phyloP scores from a whole-genome alignment of 2,888 invertebrate species.

The Lamellibrachia columna region DNA sequence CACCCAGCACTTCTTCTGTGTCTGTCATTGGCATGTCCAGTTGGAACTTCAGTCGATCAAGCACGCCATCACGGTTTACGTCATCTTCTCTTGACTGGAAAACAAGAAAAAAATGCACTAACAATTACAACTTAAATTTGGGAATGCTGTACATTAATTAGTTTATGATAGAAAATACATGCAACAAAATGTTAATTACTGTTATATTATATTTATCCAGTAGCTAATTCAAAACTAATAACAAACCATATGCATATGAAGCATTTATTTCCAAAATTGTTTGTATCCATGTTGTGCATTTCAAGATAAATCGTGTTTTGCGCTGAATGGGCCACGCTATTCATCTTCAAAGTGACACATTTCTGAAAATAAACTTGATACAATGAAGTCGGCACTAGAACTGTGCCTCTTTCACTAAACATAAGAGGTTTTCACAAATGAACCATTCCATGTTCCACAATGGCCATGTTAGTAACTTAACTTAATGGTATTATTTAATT shows the following conservation, averaged over 20 bases:
- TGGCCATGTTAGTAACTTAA: no score
- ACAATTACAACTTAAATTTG: not conserved
- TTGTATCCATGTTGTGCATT: no score
- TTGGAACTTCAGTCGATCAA: constrained; percentile 73
- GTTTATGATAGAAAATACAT: no score
- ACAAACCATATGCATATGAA: no score
- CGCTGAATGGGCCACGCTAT: constrained; percentile 63
- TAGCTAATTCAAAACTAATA: no score
- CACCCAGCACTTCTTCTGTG: constrained; percentile 69
- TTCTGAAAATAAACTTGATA: constrained; percentile 53
- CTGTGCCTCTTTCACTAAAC: not conserved
- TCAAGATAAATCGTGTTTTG: no score
- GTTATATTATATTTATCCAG: no score
- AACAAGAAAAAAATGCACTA: not conserved
- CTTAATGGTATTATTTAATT: no score
- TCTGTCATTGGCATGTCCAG: constrained; percentile 71
- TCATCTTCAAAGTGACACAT: constrained; percentile 67
- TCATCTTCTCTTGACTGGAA: constrained; percentile 76
- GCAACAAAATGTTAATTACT: no score
- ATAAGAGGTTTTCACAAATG: not conserved
- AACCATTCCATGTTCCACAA: no score
- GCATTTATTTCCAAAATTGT: no score
- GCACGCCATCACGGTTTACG: constrained; percentile 73
- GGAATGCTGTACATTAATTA: not conserved
- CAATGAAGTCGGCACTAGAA: not conserved